Evolutionary conservation across 1,140 invertebrate genomes (phyloP), one percentile per base, ranked within the genome.

Genomic region (Pissodes strobi): DNA sequence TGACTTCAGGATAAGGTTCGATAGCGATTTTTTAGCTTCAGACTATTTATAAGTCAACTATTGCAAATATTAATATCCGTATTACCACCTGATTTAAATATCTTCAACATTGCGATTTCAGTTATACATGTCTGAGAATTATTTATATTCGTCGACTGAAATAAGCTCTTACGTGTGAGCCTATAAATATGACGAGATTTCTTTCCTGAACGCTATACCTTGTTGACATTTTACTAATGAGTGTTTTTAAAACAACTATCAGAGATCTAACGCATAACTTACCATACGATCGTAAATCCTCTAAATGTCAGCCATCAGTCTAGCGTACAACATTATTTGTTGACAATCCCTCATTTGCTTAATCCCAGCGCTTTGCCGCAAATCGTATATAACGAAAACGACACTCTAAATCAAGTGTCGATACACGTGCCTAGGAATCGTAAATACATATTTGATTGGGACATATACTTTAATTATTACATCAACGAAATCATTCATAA

Each of bases 241-340:
- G 17, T 52, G 49, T 52, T 52, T 52, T 52, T n/a, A 52, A 52
- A 34, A 52, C 22, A 45, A 45, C 49, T 27, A 27, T 37, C 49
- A 37, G 30, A 30, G 48, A 52, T 52, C 49, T 37, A 27, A 52
- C 49, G 49, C 49, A 52, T 18, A 21, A 6, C 49, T 9, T n/a
- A 23, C 8, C 15, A 17, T 5, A 10, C 1, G 19, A 9, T 19
- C 9, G 30, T 52, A 52, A 37, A 52, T 52, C 15, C 10, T 34
- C 17, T 13, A 34, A 52, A 52, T 37, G 49, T 52, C 49, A 52
- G 25, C 30, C 9, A 52, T 52, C 49, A 37, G 13, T 52, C 49
- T 34, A 15, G 8, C 13, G 10, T 19, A 37, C 12, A 19, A 37
- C 13, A 23, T 27, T 37, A 37, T 52, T 52, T 52, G 49, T 52